phyloP scores from a whole-genome alignment of 1,140 invertebrate species.

The Archivesica marissinica region DNA sequence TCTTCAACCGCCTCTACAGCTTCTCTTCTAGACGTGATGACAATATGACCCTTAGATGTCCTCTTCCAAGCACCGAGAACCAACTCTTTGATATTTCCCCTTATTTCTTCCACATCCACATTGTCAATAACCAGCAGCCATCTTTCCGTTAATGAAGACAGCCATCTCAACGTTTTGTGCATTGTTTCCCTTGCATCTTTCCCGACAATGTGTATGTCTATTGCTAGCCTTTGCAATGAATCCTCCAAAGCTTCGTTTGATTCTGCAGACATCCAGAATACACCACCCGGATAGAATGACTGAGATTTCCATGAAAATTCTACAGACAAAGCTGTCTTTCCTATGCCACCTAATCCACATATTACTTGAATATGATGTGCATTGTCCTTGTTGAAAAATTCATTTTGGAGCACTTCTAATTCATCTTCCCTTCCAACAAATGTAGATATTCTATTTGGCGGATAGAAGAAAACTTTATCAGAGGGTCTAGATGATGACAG shows the following conservation, averaged over 20 bases:
- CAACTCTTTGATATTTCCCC: constrained; percentile 26
- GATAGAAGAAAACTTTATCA: constrained; percentile 45
- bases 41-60: constrained; percentile 20
- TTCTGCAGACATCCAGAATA: constrained; percentile 34
- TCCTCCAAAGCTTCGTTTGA: constrained; percentile 34
- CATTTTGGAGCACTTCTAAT: background rate
- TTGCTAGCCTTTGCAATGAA: constrained; percentile 36
- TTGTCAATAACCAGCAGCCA: constrained; percentile 62
- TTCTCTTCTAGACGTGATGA: too few relatives aligned
- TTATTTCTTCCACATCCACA: constrained; percentile 34
- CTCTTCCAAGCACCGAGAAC: constrained; percentile 45
- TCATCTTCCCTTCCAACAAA: constrained; percentile 45
- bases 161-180: constrained; percentile 20
- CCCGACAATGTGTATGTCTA: constrained; percentile 27
- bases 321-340: constrained; percentile 49
- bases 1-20: too few relatives aligned
- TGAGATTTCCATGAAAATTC: constrained; percentile 54
- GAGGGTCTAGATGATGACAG: background rate
- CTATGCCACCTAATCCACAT: constrained; percentile 30
- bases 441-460: constrained; percentile 13
- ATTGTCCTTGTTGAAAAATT: background rate
- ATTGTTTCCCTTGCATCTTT: constrained; percentile 31
- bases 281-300: constrained; percentile 41
- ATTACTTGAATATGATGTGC: background rate
- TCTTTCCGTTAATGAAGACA: constrained; percentile 3